phyloP scores from a whole-genome alignment of 2,888 invertebrate genomes.

The Phytoseiulus persimilis region DNA sequence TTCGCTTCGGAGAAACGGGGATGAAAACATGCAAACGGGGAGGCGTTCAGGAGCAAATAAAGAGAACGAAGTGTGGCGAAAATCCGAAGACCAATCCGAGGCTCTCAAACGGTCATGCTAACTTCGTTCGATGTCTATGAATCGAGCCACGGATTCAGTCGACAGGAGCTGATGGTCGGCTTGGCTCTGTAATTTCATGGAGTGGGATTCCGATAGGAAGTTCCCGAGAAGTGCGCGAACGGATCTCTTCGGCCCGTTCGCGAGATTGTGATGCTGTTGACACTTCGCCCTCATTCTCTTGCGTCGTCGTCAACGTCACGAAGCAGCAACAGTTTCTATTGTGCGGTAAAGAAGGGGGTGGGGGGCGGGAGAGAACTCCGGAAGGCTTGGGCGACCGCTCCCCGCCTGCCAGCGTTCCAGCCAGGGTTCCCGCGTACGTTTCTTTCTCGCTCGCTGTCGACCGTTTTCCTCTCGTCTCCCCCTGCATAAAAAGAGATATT shows the following conservation, averaged over 20 bases:
- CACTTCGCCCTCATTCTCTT: background rate
- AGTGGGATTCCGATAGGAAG: background rate
- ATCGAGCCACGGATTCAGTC: background rate
- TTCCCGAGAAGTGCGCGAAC: background rate
- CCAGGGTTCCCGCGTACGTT: background rate
- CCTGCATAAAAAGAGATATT: background rate
- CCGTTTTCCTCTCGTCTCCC: background rate
- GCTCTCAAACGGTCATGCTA: too few species aligned
- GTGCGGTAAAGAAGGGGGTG: background rate
- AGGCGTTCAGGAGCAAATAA: too few species aligned
- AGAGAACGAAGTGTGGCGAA: too few species aligned
- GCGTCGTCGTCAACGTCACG: background rate
- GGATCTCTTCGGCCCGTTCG: background rate
- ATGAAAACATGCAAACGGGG: too few species aligned
- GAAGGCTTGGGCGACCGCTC: background rate
- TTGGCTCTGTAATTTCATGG: background rate
- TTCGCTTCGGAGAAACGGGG: too few species aligned
- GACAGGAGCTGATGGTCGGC: background rate
- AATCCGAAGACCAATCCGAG: too few species aligned
- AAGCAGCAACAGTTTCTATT: background rate
- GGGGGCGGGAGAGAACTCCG: too few species aligned
- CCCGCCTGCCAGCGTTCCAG: background rate
- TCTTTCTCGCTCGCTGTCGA: background rate
- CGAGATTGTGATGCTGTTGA: background rate
- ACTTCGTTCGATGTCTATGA: too few species aligned